Evolutionary conservation across 2,888 invertebrate genomes (phyloP).

Genomic region (Microplitis deprimator): DNA sequence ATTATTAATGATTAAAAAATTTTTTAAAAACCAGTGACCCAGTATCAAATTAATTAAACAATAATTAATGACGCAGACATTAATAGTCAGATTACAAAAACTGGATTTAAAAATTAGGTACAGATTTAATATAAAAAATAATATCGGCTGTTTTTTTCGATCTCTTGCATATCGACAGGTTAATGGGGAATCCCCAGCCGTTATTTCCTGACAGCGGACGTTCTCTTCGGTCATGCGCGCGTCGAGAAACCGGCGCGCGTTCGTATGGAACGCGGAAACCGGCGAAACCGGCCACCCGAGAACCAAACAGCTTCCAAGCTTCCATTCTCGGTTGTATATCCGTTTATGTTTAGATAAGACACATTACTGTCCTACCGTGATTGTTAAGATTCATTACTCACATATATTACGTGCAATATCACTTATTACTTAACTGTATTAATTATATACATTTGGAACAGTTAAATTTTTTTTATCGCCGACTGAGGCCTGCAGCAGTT

Average conservation of each 20-base stretch:
- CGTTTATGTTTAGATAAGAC: slow-evolving; percentile 6
- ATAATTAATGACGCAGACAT: no score
- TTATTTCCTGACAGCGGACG: slow-evolving; percentile 26
- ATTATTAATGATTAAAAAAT: no score
- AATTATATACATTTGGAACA: not conserved
- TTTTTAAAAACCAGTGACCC: no score
- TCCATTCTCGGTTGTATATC: not conserved
- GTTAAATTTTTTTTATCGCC: not conserved
- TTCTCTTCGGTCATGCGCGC: slow-evolving; percentile 22
- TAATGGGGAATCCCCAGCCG: slow-evolving; percentile 33
- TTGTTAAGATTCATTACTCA: slow-evolving; percentile 4
- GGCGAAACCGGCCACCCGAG: slow-evolving; percentile 15
- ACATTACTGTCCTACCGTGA: slow-evolving; percentile 11
- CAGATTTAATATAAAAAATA: not conserved
- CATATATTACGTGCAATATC: not conserved
- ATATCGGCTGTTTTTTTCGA: not conserved
- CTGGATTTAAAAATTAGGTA: not conserved
- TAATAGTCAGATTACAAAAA: no score
- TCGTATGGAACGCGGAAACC: slow-evolving; percentile 35
- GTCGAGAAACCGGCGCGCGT: not conserved
- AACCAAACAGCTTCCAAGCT: not conserved
- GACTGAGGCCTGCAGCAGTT: not conserved
- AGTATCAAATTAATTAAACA: no score
- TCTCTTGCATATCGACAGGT: slow-evolving; percentile 25
- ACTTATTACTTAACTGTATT: not conserved